phyloP scores from a whole-genome alignment of 1,140 invertebrate genomes.

The Eciton burchellii region DNA sequence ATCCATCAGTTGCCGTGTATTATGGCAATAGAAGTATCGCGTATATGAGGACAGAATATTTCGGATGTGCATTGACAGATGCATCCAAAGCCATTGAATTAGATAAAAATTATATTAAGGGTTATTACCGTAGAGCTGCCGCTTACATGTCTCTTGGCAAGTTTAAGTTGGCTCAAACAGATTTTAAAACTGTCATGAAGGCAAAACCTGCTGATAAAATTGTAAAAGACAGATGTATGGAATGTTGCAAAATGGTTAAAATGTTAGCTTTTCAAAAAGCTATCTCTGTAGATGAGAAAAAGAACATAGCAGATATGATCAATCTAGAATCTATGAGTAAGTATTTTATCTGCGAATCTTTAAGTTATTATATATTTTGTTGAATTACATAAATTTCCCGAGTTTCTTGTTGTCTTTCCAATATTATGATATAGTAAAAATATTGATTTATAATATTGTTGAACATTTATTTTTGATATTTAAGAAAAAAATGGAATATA shows the following conservation, averaged over 20 bases:
- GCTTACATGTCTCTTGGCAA: conserved; percentile 99
- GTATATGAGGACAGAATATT: conserved; percentile 96
- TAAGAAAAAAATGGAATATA: too few relatives aligned
- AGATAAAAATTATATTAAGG: conserved; percentile 96
- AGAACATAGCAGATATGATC: conserved; percentile 94
- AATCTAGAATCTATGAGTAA: conserved; percentile 96
- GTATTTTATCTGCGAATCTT: conserved; percentile 76
- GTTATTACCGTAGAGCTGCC: conserved; percentile 97
- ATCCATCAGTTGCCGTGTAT: conserved; percentile 93
- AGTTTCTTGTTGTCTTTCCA: too few relatives aligned
- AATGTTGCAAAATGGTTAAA: conserved; percentile 98
- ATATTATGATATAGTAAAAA: too few relatives aligned
- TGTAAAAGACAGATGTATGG: conserved; percentile 96
- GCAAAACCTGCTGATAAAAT: conserved; percentile 97
- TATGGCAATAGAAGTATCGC: conserved; percentile 98
- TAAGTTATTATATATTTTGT: background rate
- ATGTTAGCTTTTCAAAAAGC: conserved; percentile 98
- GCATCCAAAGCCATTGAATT: conserved; percentile 96
- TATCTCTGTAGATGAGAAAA: conserved; percentile 97
- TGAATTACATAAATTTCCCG: too few relatives aligned
- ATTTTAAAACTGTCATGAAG: conserved; percentile 98
- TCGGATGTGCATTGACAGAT: conserved; percentile 96
- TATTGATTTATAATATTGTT: too few relatives aligned
- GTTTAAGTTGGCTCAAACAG: conserved; percentile 97
- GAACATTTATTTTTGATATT: too few relatives aligned